A percentile compares a stretch with the other conserved stretches of the same genome.
These are phyloP conservation scores for Denticeps clupeoides DNA, from an alignment of 2,797 vertebrate species.

Conservation along the genomic window DNA sequence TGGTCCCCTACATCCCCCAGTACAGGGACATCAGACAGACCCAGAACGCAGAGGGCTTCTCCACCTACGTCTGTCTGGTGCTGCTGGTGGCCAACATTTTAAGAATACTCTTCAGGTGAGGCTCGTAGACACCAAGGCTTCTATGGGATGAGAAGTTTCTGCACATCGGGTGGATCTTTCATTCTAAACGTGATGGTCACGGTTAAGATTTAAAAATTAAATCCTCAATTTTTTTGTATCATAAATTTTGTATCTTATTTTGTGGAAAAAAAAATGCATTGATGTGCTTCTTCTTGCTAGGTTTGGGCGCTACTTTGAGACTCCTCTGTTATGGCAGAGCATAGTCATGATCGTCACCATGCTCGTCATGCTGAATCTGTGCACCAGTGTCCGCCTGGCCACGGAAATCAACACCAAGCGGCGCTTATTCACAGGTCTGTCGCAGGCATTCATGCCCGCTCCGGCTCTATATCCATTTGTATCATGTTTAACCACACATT, in stretches of 20 bases:
- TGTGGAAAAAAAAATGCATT: neutral
- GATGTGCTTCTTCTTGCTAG: conserved; percentile 38
- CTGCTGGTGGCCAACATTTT: conserved; percentile 88
- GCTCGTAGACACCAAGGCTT: no score
- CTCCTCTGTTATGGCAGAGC: conserved; percentile 86
- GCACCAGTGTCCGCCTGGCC: conserved; percentile 77
- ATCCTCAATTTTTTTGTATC: neutral
- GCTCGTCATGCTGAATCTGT: conserved; percentile 88
- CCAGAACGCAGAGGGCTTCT: conserved; percentile 91
- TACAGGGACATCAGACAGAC: conserved; percentile 83
- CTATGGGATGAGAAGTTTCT: neutral
- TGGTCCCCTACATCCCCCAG: conserved; percentile 90
- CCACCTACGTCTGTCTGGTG: conserved; percentile 87
- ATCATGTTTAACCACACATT: no score
- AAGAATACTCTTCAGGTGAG: conserved; percentile 87
- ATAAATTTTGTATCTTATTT: neutral
- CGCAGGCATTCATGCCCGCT: neutral
- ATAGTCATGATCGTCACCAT: conserved; percentile 90
- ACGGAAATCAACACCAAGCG: conserved; percentile 74
- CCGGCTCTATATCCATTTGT: no score
- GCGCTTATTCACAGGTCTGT: conserved; percentile 84
- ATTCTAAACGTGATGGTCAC: no score
- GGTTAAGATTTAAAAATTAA: no score
- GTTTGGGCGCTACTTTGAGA: conserved; percentile 86
- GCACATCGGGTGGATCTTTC: no score